phyloP scores from a whole-genome alignment of 2,888 invertebrate species.

The Limnephilus rhombicus region DNA sequence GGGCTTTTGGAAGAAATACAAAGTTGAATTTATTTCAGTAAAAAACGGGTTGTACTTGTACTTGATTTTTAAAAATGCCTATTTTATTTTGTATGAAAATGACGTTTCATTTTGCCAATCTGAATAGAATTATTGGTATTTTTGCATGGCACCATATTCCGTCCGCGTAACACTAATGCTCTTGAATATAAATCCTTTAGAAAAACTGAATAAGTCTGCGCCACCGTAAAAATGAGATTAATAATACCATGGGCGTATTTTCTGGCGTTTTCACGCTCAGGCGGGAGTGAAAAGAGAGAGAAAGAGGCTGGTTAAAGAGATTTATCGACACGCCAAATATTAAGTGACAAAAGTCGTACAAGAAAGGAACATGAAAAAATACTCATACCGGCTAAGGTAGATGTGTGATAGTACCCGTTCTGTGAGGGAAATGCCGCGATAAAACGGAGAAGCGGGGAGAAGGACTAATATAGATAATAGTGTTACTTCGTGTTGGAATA shows the following conservation, averaged over 20 bases:
- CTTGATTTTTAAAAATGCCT: too few relatives aligned
- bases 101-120: neutral
- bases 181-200: neutral
- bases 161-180: neutral
- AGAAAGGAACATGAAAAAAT: constrained; percentile 47
- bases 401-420: neutral
- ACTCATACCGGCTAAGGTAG: constrained; percentile 32
- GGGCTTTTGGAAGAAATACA: too few relatives aligned
- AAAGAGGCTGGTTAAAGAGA: constrained; percentile 29
- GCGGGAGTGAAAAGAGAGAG: neutral
- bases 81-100: too few relatives aligned
- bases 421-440: constrained; percentile 3
- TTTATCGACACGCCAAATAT: constrained; percentile 49
- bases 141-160: neutral
- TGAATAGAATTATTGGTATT: neutral
- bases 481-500: neutral
- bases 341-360: constrained; percentile 50
- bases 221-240: neutral
- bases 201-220: neutral
- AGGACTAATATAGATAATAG: neutral
- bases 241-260: neutral
- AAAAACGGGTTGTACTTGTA: too few relatives aligned
- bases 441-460: neutral
- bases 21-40: too few relatives aligned
- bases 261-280: constrained; percentile 42